Evolutionary conservation across 2,113 vertebrate genomes (phyloP), one percentile per base, ranked within the genome.

Genomic region (Chaenocephalus aceratus): DNA sequence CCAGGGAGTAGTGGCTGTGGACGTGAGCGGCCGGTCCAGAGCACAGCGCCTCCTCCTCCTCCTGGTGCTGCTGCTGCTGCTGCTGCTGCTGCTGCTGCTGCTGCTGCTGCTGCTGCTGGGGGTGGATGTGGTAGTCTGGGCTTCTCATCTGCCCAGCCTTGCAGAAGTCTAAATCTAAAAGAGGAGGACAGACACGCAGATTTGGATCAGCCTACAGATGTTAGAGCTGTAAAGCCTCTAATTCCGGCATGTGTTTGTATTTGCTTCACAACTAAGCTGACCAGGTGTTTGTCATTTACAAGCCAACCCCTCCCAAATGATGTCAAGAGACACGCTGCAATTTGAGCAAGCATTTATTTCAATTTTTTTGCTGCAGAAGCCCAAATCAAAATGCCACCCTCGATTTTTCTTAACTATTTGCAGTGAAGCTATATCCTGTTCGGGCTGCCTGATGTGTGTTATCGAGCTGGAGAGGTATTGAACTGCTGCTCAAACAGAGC

Each of bases 161-260:
- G 80, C 96, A 95, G 92, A 98, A 98, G 86, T 98, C 97, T 95
- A 98, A 88, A 83, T 98, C 97, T 98, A 91, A 10, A 82, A 18
- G 18, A 72, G 23, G 10, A 72, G 60, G 49, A 36, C 44, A 61
- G 78, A 73, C 23, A 75, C 21, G 36, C 72, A 76, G 63, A 82
- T 54, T 81, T 45, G 80, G 44, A 79, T 76, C n/a, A 63, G 30
- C 34, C 6, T 18, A 26, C 16, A 51, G 16, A 54, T 6, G 58
- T 41, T 2, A n/a, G 41, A 78, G 52, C 73, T 15, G 13, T 52
- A 83, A 87, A 81, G 72, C 74, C 76, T 80, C 48, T 85, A 78
- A 87, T 70, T 6, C 46, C 11, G 1, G 46, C 44, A 15, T 80
- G 78, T 61, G 67, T 82, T 88, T 83, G 70, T 81, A 72, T 85